These are phyloP conservation scores for Barbus barbus DNA, from an alignment of 2,113 vertebrate species.

Conservation along the genomic window DNA sequence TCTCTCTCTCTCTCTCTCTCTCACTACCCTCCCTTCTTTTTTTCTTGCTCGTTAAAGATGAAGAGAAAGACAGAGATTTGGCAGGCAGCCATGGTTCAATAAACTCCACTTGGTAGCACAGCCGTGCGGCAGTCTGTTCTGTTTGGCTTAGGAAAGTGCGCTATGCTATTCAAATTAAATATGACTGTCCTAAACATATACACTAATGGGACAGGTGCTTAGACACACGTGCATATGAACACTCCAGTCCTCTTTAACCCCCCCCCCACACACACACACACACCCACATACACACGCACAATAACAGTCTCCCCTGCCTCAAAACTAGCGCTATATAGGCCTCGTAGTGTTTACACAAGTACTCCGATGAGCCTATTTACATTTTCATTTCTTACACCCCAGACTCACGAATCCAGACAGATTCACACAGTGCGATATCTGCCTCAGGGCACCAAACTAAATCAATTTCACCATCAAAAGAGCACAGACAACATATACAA, in stretches of 20 bases:
- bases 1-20: background rate
- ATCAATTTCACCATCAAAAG: conserved; percentile 29
- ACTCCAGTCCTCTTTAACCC: background rate
- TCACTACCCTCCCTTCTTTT: conserved; percentile 11
- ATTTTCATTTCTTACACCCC: conserved; percentile 29
- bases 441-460: conserved; percentile 26
- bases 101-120: conserved; percentile 50
- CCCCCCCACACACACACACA: background rate
- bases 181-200: conserved; percentile 51
- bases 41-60: conserved; percentile 36
- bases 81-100: conserved; percentile 55
- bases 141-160: conserved; percentile 46
- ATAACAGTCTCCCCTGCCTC: background rate
- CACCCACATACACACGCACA: background rate
- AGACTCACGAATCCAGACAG: conserved; percentile 2
- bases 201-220: background rate
- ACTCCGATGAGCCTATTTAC: conserved; percentile 20
- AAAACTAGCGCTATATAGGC: background rate
- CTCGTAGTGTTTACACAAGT: conserved; percentile 39
- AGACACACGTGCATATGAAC: conserved; percentile 11
- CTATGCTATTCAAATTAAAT: conserved; percentile 56
- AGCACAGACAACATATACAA: background rate
- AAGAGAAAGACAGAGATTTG: conserved; percentile 46
- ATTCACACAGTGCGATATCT: background rate
- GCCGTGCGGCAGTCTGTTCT: conserved; percentile 45